Evolutionary conservation across 2,888 invertebrate genomes (phyloP).

Genomic region (Tryphoninae sp.): DNA sequence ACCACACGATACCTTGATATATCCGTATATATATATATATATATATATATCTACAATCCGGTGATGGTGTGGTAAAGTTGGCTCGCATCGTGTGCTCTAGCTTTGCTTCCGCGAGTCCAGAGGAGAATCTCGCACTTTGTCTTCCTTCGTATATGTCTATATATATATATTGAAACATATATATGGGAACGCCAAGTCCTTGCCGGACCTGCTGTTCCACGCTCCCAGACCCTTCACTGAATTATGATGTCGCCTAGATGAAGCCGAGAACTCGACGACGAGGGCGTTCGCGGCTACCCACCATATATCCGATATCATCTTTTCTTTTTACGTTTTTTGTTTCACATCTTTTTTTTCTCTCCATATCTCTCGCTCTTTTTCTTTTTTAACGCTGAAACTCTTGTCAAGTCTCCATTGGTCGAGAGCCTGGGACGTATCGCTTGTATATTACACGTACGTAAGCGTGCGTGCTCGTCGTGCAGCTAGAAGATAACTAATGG

Average conservation of each 20-base stretch:
- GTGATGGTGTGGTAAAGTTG: constrained; percentile 36
- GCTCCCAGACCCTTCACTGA: constrained; percentile 54
- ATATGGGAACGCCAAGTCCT: constrained; percentile 17
- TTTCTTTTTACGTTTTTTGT: constrained; percentile 21
- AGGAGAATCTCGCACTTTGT: constrained; percentile 52
- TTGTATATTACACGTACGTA: not conserved
- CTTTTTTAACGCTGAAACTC: constrained; percentile 27
- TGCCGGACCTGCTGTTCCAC: constrained; percentile 43
- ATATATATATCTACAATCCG: constrained; percentile 6
- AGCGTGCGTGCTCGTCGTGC: not conserved
- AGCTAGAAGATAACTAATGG: constrained; percentile 49
- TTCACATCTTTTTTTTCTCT: constrained; percentile 9
- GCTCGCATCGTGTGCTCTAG: constrained; percentile 42
- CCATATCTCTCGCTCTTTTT: not conserved
- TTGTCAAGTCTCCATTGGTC: constrained; percentile 18
- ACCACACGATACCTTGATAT: constrained; percentile 37
- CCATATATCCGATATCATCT: constrained; percentile 19
- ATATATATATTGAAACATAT: constrained; percentile 13
- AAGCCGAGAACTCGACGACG: constrained; percentile 56
- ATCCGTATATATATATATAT: constrained; percentile 22
- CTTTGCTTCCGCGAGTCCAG: constrained; percentile 44
- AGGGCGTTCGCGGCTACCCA: constrained; percentile 44
- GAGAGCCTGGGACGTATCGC: constrained; percentile 11
- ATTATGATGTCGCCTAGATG: constrained; percentile 63
- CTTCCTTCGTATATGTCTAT: constrained; percentile 31